Base-by-base conservation (phyloP, 2,888 invertebrate species). In the Diaprepes abbreviatus region DNA sequence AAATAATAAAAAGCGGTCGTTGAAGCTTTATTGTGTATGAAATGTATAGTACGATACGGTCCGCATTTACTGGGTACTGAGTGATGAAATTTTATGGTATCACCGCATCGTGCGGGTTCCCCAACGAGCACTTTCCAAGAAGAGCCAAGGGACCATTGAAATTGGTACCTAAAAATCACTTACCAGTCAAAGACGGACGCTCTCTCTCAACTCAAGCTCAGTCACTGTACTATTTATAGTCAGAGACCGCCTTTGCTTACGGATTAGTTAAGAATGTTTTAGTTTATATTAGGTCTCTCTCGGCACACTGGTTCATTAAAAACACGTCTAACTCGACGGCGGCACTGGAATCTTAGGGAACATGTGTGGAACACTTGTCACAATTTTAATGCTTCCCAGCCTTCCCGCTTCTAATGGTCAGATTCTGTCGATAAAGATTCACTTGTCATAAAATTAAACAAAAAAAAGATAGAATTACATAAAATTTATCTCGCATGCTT, bases 271-370 rank as follows among this genome's bases (percentile, higher is more conserved):
- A 45, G 67, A 62, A 55, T 54, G 55, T 67, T 67, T 63, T 55
- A 70, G 70, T 70, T 70, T 70, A 66, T 70, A 66, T 70, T 70
- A 55, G 66, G 70, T 58, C 62, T 64, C 50, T 52, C 57, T 58
- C 54, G 28, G 45, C 35, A 48, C 36, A 58, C 35, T 33, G 63
- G 24, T 59, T 66, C 48, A 38, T 62, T 62, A 62, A 62, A 50
- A 62, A 48, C 10, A 17, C 28, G 14, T 10, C 16, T 36, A 40
- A 36, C 33, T 33, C 33, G 24, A 60, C 66, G 28, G 43, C 59
- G 21, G 35, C 54, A 57, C 57, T 57, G 57, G 57, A 16, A 59
- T 59, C 59, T 33, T 33, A 17, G 48, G 64, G 24, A 70, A 70
- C 70, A 70, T 65, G 59, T 70, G 70, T 65, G 70, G 58, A 58